Base-by-base conservation (phyloP, 1,140 invertebrate species). In the Anastatus disparis region DNA sequence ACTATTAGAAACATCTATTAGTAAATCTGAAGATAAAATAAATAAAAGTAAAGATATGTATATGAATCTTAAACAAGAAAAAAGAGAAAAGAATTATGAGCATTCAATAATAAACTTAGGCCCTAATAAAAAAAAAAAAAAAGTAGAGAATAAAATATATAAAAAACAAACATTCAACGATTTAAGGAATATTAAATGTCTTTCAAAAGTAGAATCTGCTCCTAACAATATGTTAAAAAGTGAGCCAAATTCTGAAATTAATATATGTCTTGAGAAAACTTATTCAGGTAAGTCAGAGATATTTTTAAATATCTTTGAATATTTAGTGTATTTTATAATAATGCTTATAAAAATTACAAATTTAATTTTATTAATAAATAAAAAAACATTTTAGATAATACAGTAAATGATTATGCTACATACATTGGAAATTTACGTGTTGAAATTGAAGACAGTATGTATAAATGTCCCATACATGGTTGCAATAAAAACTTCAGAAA, bases 401-500 rank as follows among this genome's bases (percentile, higher is more conserved):
- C 59, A 53, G 56, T 26, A n/a, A 48, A 70, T 9, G 65, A 73
- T 59, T 58, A 71, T 74, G 82, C 82, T 68, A 90, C 91, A 35
- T 90, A 88, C 46, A 90, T 92, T 65, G 91, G 91, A 15, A 89
- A 90, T 12, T 74, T 92, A 13, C 90, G 91, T 78, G 90, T 92
- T 2, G 89, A 91, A 82, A 89, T 91, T 66, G 89, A 92, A 56
- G 89, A 93, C 40, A 91, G 91, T 75, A 85, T 90, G 10, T 90
- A 92, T 48, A 89, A 91, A 26, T 98, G 95, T 83, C 93, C 93
- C 0, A 92, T 93, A 62, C 90, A 93, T 63, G 91, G 90, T 6
- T 97, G 95, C 79, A 89, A 88, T 13, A 97, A 97, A 84, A 93
- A 91, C 70, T 97, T 96, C 81, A 87, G 96, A 20, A 96, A 96